A percentile compares a stretch with the other conserved stretches of the same genome.
These are phyloP conservation scores for Congeria kusceri DNA, from an alignment of 2,888 invertebrate genomes.

Conservation along the genomic window DNA sequence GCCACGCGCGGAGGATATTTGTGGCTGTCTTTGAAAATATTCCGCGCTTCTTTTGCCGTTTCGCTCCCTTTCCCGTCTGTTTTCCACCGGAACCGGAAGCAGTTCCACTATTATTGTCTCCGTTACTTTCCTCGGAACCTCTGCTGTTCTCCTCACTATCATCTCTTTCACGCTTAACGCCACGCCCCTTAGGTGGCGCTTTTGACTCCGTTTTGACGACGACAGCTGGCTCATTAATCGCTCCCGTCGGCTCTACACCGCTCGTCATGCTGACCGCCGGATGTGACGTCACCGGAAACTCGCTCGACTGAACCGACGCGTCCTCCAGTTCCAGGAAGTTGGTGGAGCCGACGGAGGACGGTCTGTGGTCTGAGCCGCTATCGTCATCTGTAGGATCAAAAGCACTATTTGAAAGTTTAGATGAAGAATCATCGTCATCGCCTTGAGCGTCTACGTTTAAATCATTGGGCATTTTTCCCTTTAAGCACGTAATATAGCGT, in stretches of 20 bases:
- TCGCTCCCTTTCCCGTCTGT: slow-evolving; percentile 46
- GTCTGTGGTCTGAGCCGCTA: slow-evolving; percentile 64
- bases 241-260: slow-evolving; percentile 1
- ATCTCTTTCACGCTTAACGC: slow-evolving; percentile 56
- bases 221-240: slow-evolving; percentile 1
- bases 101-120: slow-evolving; percentile 27
- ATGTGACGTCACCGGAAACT: slow-evolving; percentile 20
- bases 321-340: slow-evolving; percentile 53
- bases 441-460: slow-evolving; percentile 58
- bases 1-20: slow-evolving; percentile 64
- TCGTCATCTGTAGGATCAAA: slow-evolving; percentile 69
- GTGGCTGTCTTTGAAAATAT: slow-evolving; percentile 67
- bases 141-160: slow-evolving; percentile 48
- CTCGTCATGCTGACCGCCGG: background rate
- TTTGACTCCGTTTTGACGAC: slow-evolving; percentile 42
- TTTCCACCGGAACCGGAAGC: slow-evolving; percentile 18
- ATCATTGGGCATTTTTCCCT: slow-evolving; percentile 69
- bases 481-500: slow-evolving; percentile 65
- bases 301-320: slow-evolving; percentile 18
- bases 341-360: slow-evolving; percentile 51
- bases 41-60: slow-evolving; percentile 61
- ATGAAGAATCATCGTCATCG: slow-evolving; percentile 57
- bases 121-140: slow-evolving; percentile 54
- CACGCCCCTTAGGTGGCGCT: slow-evolving; percentile 31
- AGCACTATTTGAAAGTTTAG: slow-evolving; percentile 64